phyloP scores from a whole-genome alignment of 2,113 vertebrate genomes.

The Pavo muticus region DNA sequence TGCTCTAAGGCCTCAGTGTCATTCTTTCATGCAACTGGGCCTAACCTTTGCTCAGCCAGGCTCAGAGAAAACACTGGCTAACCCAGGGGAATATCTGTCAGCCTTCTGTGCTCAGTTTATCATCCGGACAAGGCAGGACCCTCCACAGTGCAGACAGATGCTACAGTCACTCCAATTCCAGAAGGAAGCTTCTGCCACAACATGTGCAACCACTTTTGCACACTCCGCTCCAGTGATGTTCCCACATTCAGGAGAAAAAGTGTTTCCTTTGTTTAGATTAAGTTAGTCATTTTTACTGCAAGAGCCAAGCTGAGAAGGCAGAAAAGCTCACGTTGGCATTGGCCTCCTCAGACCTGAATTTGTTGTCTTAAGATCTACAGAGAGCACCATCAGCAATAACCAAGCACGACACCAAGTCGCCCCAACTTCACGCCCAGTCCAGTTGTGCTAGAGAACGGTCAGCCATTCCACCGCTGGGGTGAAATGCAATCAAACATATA shows the following conservation, averaged over 20 bases:
- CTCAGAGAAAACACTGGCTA: neutral
- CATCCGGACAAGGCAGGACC: conserved; percentile 24
- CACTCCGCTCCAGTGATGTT: neutral
- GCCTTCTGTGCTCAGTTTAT: neutral
- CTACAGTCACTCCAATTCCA: neutral
- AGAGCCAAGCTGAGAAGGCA: neutral
- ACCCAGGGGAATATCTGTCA: neutral
- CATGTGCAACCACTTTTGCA: conserved; percentile 18
- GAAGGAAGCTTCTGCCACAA: neutral
- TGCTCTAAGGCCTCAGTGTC: too few species aligned
- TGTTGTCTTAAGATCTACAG: neutral
- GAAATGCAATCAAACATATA: conserved; percentile 51
- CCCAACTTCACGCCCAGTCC: neutral
- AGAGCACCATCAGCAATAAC: neutral
- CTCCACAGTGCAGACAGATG: neutral
- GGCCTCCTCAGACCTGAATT: neutral
- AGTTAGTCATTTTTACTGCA: neutral
- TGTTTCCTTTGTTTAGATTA: neutral
- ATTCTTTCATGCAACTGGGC: neutral
- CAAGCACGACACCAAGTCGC: neutral
- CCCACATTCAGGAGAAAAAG: neutral
- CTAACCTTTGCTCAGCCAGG: neutral
- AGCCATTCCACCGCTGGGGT: neutral
- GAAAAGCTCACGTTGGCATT: neutral
- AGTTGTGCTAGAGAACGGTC: neutral